Evolutionary conservation across 2,113 vertebrate species (phyloP).

Genomic region (Argyrosomus japonicus): DNA sequence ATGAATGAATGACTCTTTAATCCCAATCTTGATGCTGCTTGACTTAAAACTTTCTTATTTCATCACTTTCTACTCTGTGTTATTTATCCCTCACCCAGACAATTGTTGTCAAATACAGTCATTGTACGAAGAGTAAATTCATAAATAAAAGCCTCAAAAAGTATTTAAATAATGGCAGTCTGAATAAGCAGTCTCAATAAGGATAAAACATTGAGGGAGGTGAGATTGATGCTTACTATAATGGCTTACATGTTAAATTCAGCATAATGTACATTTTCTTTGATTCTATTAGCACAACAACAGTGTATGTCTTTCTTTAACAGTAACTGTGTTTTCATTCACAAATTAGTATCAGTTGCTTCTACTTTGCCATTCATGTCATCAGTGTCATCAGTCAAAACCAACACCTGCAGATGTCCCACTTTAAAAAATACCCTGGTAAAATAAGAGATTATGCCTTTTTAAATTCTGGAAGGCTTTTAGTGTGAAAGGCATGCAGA

Average conservation of each 20-base stretch:
- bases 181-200: neutral
- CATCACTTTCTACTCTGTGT: neutral
- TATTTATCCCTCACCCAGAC: neutral
- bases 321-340: neutral
- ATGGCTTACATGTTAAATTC: neutral
- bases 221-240: neutral
- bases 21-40: slow-evolving; percentile 20
- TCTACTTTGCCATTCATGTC: neutral
- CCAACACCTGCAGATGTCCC: neutral
- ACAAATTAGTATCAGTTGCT: neutral
- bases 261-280: neutral
- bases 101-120: neutral
- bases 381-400: neutral
- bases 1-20: slow-evolving; percentile 27
- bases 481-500: neutral
- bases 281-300: neutral
- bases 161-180: neutral
- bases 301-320: neutral
- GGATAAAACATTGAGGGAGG: neutral
- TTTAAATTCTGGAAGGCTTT: neutral
- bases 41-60: slow-evolving; percentile 5
- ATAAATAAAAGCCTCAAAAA: neutral
- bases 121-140: neutral
- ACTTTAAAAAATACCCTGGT: neutral
- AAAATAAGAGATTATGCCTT: neutral